phyloP scores from a whole-genome alignment of 2,888 invertebrate genomes.

The Drosophila buzzatii region DNA sequence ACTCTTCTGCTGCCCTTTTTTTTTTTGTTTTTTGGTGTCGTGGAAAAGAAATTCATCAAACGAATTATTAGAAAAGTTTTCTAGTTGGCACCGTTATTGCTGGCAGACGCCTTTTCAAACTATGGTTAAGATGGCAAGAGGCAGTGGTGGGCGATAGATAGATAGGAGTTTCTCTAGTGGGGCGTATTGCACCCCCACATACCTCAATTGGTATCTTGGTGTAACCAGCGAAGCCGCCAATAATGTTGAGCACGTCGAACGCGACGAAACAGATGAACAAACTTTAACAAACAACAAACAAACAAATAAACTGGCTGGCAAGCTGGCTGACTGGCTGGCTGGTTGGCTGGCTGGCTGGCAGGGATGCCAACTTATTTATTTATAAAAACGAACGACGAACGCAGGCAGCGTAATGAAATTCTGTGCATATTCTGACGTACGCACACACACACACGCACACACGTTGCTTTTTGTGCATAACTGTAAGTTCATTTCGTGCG shows the following conservation, averaged over 20 bases:
- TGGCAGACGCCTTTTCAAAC: constrained; percentile 38
- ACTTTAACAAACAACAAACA: constrained; percentile 74
- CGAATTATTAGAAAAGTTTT: constrained; percentile 76
- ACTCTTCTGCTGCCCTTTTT: not conserved
- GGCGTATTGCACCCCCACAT: not conserved
- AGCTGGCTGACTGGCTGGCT: not conserved
- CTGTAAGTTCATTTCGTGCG: constrained; percentile 67
- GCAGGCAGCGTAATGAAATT: constrained; percentile 69
- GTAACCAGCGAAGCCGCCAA: constrained; percentile 43
- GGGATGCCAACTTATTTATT: constrained; percentile 73
- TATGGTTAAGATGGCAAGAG: constrained; percentile 15
- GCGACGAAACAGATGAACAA: constrained; percentile 71
- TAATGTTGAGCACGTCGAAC: constrained; percentile 68
- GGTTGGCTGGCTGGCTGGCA: constrained; percentile 11
- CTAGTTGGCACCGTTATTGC: constrained; percentile 62
- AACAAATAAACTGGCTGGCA: constrained; percentile 30
- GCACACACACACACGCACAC: constrained; percentile 31
- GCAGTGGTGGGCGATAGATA: not conserved
- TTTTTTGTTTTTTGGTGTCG: not conserved
- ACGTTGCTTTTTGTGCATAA: constrained; percentile 49
- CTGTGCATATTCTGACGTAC: constrained; percentile 72
- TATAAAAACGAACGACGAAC: constrained; percentile 50
- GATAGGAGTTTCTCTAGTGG: not conserved
- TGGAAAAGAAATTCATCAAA: constrained; percentile 62
- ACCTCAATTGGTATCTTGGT: not conserved